Evolutionary conservation across 2,113 vertebrate species (phyloP).

Genomic region (Syngnathoides biaculeatus): DNA sequence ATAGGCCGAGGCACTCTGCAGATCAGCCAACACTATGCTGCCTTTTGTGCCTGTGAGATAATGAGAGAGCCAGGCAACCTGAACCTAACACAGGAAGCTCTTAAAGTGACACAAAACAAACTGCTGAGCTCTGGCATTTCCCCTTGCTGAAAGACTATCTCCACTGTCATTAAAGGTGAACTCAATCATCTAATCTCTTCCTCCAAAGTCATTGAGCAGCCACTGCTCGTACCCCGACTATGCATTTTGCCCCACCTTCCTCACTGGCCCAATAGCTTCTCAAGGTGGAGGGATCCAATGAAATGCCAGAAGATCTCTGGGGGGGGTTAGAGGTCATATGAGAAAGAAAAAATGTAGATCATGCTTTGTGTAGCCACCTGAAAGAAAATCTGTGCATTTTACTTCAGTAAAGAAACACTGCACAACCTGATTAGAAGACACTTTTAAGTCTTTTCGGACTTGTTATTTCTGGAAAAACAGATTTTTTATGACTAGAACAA

Average conservation of each 20-base stretch:
- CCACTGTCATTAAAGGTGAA: slow-evolving; percentile 72
- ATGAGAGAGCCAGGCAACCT: slow-evolving; percentile 71
- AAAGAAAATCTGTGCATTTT: slow-evolving; percentile 42
- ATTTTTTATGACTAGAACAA: too few relatives aligned
- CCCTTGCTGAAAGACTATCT: slow-evolving; percentile 75
- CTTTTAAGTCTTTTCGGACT: too few relatives aligned
- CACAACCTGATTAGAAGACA: too few relatives aligned
- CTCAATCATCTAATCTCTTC: slow-evolving; percentile 70
- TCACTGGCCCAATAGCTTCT: slow-evolving; percentile 20
- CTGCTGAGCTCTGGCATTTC: slow-evolving; percentile 73
- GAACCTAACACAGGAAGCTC: slow-evolving; percentile 80
- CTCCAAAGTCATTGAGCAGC: slow-evolving; percentile 67
- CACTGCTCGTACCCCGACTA: slow-evolving; percentile 28
- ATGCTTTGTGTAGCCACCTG: slow-evolving; percentile 30
- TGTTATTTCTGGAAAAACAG: too few relatives aligned
- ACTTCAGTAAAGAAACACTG: slow-evolving; percentile 23
- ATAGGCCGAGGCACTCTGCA: slow-evolving; percentile 41
- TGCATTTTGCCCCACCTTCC: slow-evolving; percentile 27
- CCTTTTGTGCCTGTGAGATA: slow-evolving; percentile 67
- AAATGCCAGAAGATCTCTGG: slow-evolving; percentile 59
- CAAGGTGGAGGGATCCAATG: slow-evolving; percentile 45
- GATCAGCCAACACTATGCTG: slow-evolving; percentile 58
- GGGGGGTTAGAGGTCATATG: slow-evolving; percentile 65
- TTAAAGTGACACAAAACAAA: slow-evolving; percentile 75
- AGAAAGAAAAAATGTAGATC: slow-evolving; percentile 51